Evolutionary conservation across 2,888 invertebrate genomes (phyloP).

Genomic region (Catocala nupta): DNA sequence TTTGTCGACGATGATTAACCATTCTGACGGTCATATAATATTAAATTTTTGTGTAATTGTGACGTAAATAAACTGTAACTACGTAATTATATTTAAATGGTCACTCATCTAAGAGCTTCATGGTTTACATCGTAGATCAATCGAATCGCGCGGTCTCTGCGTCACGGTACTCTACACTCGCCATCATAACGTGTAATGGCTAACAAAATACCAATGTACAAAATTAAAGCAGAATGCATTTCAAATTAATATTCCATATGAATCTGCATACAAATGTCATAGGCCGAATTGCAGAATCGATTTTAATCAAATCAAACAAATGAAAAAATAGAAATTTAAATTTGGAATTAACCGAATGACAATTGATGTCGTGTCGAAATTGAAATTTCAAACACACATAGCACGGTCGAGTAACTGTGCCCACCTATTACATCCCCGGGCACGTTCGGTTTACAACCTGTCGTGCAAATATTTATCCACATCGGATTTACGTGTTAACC

Average conservation of each 20-base stretch:
- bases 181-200: background rate
- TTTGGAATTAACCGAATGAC: conserved; percentile 40
- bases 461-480: conserved; percentile 86
- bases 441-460: conserved; percentile 83
- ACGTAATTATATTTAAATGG: no score
- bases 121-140: no score
- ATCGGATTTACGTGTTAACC: conserved; percentile 83
- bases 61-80: no score
- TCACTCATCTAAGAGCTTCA: no score
- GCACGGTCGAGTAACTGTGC: conserved; percentile 77
- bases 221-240: no score
- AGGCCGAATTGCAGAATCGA: background rate
- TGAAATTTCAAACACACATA: conserved; percentile 64
- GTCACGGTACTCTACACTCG: no score
- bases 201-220: no score
- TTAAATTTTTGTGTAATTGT: no score
- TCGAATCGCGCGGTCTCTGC: no score
- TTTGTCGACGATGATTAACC: no score
- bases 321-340: conserved; percentile 28
- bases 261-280: background rate
- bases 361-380: conserved; percentile 55
- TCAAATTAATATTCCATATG: no score
- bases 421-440: conserved; percentile 69
- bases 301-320: conserved; percentile 1
- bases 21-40: no score